Conservation (phyloP, 2,797 vertebrate species). For the Macropus fuliginosus region DNA sequence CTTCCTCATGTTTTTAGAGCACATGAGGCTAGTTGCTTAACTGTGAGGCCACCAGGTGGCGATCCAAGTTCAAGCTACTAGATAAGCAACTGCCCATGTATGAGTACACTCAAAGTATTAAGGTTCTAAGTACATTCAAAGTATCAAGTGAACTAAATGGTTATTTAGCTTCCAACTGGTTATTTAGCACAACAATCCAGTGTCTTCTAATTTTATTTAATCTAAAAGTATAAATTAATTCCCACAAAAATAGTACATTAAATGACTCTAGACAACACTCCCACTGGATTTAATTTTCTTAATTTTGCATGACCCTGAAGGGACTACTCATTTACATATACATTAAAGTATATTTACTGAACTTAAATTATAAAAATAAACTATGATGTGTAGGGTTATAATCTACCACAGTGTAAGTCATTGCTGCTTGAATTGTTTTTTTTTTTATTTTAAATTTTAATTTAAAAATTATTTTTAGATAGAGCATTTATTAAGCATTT, state of each 20-base stretch:
- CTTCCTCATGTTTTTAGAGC: too few species aligned
- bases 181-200: background rate
- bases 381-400: background rate
- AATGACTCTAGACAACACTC: background rate
- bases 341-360: background rate
- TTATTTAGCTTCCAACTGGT: background rate
- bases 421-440: background rate
- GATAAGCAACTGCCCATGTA: background rate
- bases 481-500: background rate
- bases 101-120: background rate
- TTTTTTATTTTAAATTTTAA: background rate
- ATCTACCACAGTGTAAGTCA: background rate
- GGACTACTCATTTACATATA: background rate
- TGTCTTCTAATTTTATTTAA: background rate
- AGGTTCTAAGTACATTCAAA: too few species aligned
- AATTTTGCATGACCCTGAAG: background rate
- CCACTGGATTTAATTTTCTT: background rate
- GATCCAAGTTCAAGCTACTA: background rate
- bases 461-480: background rate
- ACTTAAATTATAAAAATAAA: background rate
- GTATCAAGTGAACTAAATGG: too few species aligned
- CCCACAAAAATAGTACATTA: background rate
- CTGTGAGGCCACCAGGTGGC: background rate
- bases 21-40: background rate
- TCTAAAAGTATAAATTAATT: background rate